Conservation (phyloP, 2,888 invertebrate genomes). For the Balanococcus diminutus region DNA sequence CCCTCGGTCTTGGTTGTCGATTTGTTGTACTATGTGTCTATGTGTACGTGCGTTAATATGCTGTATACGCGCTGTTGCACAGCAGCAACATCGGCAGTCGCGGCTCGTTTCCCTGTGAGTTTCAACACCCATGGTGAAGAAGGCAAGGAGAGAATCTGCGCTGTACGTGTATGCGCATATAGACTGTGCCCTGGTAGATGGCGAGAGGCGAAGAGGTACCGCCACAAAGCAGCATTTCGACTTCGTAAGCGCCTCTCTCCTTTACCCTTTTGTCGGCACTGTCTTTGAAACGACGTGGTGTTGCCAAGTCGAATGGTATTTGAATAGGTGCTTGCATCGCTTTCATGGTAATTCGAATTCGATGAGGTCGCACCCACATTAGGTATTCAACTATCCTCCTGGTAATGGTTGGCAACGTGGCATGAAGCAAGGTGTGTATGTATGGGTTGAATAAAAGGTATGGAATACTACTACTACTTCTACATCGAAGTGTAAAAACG, state of each 20-base stretch:
- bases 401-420: background rate
- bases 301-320: constrained; percentile 23
- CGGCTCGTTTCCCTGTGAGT: constrained; percentile 34
- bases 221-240: background rate
- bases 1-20: constrained; percentile 11
- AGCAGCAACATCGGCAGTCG: background rate
- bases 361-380: constrained; percentile 7
- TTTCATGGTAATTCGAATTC: background rate
- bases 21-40: constrained; percentile 26
- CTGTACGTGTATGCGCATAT: background rate
- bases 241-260: background rate
- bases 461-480: background rate
- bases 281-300: constrained; percentile 21
- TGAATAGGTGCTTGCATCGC: background rate
- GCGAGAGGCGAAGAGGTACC: background rate
- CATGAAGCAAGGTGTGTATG: background rate
- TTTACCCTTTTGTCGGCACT: background rate
- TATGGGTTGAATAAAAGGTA: background rate
- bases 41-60: background rate
- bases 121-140: background rate
- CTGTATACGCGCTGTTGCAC: background rate
- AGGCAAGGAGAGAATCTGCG: background rate
- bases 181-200: background rate
- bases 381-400: background rate
- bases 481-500: background rate